These are phyloP conservation scores for Pyralis farinalis DNA, from an alignment of 2,888 invertebrate genomes.

Conservation along the genomic window DNA sequence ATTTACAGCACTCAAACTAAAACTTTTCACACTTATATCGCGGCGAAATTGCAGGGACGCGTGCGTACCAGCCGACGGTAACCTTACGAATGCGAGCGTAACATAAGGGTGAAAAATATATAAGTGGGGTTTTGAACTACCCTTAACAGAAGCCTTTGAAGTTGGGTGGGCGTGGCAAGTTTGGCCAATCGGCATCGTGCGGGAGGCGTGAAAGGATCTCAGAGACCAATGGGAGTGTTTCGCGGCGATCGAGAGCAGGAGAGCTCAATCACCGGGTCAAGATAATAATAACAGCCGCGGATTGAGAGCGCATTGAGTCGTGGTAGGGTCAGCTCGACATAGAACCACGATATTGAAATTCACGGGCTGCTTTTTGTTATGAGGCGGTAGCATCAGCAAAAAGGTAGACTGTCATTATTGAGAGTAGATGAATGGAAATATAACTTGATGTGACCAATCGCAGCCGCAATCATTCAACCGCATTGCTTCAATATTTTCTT, in stretches of 20 bases:
- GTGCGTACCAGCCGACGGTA: constrained; percentile 66
- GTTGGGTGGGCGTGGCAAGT: constrained; percentile 59
- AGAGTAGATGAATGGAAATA: too few species aligned
- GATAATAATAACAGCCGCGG: constrained; percentile 79
- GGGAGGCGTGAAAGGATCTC: constrained; percentile 60
- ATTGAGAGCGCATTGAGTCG: constrained; percentile 78
- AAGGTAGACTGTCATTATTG: too few species aligned
- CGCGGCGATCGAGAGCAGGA: constrained; percentile 62
- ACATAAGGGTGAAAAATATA: constrained; percentile 79
- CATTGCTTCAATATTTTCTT: too few species aligned
- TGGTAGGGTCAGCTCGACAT: constrained; percentile 74
- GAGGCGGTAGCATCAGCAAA: constrained; percentile 38
- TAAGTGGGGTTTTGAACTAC: constrained; percentile 75
- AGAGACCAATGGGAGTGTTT: constrained; percentile 53
- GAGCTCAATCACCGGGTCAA: constrained; percentile 79
- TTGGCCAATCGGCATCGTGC: constrained; percentile 54
- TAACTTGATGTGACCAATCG: too few species aligned
- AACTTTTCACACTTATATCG: constrained; percentile 77
- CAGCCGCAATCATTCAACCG: too few species aligned
- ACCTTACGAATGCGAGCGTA: constrained; percentile 68
- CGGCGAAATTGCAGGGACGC: constrained; percentile 46
- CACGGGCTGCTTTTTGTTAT: constrained; percentile 37
- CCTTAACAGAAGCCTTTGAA: constrained; percentile 64
- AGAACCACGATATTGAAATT: constrained; percentile 60
- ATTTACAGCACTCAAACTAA: constrained; percentile 50